Evolutionary conservation across 2,888 invertebrate genomes (phyloP).

Genomic region (Drosophila vallismaia): DNA sequence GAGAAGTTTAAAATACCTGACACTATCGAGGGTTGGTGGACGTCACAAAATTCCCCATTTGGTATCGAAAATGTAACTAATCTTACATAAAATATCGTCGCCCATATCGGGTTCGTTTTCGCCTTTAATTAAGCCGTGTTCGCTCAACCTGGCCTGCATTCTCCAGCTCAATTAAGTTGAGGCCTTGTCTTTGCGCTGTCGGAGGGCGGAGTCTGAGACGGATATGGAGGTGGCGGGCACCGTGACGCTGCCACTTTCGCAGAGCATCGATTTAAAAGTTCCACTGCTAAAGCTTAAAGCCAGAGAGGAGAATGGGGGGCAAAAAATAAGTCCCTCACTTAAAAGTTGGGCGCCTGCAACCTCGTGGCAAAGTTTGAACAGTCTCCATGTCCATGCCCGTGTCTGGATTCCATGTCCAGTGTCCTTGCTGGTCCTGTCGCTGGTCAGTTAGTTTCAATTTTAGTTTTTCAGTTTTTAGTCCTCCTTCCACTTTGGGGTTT

Average conservation of each 20-base stretch:
- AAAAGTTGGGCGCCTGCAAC: constrained; percentile 72
- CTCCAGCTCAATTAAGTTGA: constrained; percentile 56
- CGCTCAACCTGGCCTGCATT: constrained; percentile 14
- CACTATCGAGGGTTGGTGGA: neutral
- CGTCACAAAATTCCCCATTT: neutral
- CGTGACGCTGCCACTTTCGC: constrained; percentile 70
- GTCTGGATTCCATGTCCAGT: constrained; percentile 33
- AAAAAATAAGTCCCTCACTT: constrained; percentile 78
- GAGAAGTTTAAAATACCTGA: neutral
- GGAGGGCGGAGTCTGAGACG: constrained; percentile 56
- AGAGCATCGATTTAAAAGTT: constrained; percentile 64
- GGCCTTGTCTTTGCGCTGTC: constrained; percentile 39
- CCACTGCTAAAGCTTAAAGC: constrained; percentile 43
- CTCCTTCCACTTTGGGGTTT: neutral
- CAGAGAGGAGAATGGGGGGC: constrained; percentile 39
- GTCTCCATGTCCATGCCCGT: constrained; percentile 49
- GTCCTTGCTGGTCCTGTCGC: constrained; percentile 36
- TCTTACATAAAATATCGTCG: constrained; percentile 59
- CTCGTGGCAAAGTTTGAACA: constrained; percentile 69
- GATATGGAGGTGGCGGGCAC: constrained; percentile 52
- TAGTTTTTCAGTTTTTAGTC: constrained; percentile 61
- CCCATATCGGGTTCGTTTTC: neutral
- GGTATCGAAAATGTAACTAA: constrained; percentile 56
- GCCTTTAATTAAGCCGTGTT: constrained; percentile 27
- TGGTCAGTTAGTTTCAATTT: constrained; percentile 76